Evolutionary conservation across 2,113 vertebrate genomes (phyloP).

Genomic region (Chiloscyllium plagiosum): DNA sequence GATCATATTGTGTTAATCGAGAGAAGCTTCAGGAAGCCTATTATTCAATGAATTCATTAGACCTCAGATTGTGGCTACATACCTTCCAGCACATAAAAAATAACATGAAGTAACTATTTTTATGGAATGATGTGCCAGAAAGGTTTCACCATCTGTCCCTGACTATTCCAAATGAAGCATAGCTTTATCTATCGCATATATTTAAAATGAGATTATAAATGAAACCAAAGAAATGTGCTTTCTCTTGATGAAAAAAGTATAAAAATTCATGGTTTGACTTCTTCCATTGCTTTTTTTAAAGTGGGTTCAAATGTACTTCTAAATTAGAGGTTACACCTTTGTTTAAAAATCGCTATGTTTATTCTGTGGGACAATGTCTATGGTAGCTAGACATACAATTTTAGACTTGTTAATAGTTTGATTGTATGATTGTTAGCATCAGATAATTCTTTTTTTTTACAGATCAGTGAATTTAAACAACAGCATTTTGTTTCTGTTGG

Average conservation of each 20-base stretch:
- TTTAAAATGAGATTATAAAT: background rate
- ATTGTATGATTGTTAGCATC: background rate
- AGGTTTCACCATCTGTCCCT: background rate
- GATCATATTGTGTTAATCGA: background rate
- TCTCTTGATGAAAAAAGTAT: background rate
- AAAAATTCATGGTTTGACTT: background rate
- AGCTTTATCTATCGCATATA: background rate
- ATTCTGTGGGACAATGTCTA: background rate
- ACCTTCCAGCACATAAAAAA: background rate
- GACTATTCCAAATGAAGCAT: background rate
- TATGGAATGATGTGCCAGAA: background rate
- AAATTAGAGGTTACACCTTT: background rate
- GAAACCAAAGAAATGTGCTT: background rate
- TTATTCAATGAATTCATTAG: background rate
- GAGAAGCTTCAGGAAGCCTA: background rate
- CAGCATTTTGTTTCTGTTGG: background rate
- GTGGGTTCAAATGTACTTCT: background rate
- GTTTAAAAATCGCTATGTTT: background rate
- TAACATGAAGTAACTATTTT: background rate
- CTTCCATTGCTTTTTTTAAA: background rate
- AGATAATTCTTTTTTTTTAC: background rate
- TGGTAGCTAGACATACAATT: background rate
- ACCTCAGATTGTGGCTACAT: background rate
- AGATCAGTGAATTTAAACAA: background rate
- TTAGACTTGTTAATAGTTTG: background rate